Evolutionary conservation across 1,140 invertebrate genomes (phyloP), one percentile per base, ranked within the genome.

Genomic region (Vanessa tameamea): DNA sequence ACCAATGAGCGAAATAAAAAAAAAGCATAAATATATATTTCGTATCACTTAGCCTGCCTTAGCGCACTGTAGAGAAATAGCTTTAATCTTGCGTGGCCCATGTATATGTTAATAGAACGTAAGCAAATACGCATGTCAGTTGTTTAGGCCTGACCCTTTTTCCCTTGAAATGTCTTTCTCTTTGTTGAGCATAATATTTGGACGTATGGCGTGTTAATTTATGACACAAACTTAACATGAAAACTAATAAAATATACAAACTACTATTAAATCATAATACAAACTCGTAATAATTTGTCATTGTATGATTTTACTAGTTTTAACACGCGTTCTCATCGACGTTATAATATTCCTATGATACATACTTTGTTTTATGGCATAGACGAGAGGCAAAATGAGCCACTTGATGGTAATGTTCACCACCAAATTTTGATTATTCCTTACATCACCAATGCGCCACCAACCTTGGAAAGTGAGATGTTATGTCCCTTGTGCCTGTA

Each of bases 101-200:
- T 59, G 66, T 70, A 76, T 80, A 75, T 77, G 78, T 80, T 82
- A 78, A 80, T 82, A 82, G 75, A 78, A 78, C 77, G 77, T 80
- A 77, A 80, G 74, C 81, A 80, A 82, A 82, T 78, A 80, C 73
- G 80, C 76, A 71, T 75, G 74, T 72, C 64, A 57, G 57, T 61
- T 61, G 57, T 61, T 61, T 61, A 70, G 73, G 64, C 55, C 69
- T 61, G 70, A 69, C 63, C 70, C 63, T 72, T 72, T 64, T 65
- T 47, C 23, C 37, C 57, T 37, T 63, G 16, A 63, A 50, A 61
- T 61, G 51, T 47, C 20, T 50, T 51, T 50, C 64, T 63, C 51
- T 70, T 63, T 70, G 55, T 63, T 63, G 20, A 59, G 47, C 23
- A 37, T 61, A 61, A 61, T 43, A 37, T 61, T 61, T 61, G 57